These are phyloP conservation scores for Rhinolophus sinicus DNA, from an alignment of 2,113 vertebrate species.

Conservation along the genomic window DNA sequence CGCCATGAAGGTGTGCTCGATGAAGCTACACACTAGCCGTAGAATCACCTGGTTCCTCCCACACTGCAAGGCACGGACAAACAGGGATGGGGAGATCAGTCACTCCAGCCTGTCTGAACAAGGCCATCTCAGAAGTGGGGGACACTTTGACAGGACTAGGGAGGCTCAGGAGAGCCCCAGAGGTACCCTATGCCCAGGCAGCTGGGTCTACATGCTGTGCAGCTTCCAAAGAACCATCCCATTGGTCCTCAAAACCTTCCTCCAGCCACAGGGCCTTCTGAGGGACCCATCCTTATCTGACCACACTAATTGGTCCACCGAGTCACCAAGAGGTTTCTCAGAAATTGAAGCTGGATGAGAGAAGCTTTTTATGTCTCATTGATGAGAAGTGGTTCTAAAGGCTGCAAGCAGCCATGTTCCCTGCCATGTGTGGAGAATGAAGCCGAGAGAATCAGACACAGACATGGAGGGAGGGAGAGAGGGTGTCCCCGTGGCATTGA, in stretches of 20 bases:
- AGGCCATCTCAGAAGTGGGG: neutral
- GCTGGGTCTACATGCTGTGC: neutral
- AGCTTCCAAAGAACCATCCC: neutral
- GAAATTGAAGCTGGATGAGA: neutral
- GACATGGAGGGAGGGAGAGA: neutral
- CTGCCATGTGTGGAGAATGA: neutral
- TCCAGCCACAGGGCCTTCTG: neutral
- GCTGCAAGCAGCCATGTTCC: accelerated
- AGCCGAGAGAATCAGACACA: neutral
- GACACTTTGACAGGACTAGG: neutral
- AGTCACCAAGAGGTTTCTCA: neutral
- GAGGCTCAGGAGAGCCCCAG: neutral
- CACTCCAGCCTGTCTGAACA: neutral
- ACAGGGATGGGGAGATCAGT: neutral
- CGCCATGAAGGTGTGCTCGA: conserved; percentile 71
- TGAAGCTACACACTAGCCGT: conserved; percentile 78
- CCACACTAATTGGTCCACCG: neutral
- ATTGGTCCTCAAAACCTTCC: neutral
- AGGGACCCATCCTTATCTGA: neutral
- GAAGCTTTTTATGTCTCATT: neutral
- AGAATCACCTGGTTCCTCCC: conserved; percentile 81
- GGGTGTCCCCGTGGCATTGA: no score
- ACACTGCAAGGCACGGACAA: conserved; percentile 77
- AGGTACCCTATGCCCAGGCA: neutral
- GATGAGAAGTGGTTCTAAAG: neutral